phyloP scores from a whole-genome alignment of 2,113 vertebrate genomes.

The Carollia perspicillata region DNA sequence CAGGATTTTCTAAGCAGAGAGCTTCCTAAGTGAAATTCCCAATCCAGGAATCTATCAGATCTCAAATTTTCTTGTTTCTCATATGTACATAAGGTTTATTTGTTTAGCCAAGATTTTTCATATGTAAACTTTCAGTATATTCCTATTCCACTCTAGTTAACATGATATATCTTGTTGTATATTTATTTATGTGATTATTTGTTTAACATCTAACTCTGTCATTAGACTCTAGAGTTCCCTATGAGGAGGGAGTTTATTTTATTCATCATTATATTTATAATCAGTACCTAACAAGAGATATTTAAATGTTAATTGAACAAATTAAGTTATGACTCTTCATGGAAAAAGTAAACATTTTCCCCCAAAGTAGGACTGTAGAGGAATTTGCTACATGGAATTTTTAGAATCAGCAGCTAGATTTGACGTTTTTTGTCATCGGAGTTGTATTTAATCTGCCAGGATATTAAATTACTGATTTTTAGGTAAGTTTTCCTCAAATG shows the following conservation, averaged over 20 bases:
- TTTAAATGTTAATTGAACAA: constrained; percentile 24
- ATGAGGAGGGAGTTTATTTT: neutral
- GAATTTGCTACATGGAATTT: neutral
- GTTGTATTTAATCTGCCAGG: neutral
- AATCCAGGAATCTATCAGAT: neutral
- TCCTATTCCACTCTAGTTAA: neutral
- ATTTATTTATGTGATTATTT: constrained; percentile 1
- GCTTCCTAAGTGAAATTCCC: neutral
- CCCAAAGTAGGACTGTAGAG: neutral
- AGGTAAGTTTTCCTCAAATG: neutral
- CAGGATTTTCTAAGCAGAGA: neutral
- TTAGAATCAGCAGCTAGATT: neutral
- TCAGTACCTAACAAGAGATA: neutral
- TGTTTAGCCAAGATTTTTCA: neutral
- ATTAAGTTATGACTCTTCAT: neutral
- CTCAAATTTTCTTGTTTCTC: neutral
- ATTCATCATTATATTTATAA: neutral
- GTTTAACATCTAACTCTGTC: neutral
- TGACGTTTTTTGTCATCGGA: neutral
- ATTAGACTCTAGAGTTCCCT: neutral
- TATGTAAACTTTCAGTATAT: neutral
- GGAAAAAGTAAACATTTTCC: neutral
- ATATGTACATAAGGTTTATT: neutral
- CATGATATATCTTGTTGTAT: neutral
- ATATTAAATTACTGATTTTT: constrained; percentile 1